These are phyloP conservation scores for Nephrotoma flavescens DNA, from an alignment of 2,888 invertebrate species.

Conservation along the genomic window DNA sequence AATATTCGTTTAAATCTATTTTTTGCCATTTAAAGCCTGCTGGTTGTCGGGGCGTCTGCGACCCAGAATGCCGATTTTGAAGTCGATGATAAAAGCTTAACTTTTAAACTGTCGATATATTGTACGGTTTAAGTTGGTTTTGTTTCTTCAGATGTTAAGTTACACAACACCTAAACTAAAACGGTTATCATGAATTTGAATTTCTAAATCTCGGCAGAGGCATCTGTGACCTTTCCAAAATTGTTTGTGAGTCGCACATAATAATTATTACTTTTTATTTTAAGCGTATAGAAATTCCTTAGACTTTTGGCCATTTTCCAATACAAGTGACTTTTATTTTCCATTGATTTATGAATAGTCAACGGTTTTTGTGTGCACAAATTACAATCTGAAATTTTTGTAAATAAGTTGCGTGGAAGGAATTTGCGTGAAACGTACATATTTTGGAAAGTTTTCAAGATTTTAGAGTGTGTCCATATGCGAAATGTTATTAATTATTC, in stretches of 20 bases:
- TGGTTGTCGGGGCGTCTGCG: too few relatives aligned
- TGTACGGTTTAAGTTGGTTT: too few relatives aligned
- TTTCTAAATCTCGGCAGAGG: too few relatives aligned
- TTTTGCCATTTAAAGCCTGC: too few relatives aligned
- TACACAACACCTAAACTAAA: too few relatives aligned
- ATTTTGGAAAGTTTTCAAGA: not conserved
- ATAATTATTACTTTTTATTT: not conserved
- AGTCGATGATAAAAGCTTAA: too few relatives aligned
- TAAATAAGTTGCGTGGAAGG: not conserved
- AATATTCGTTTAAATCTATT: too few relatives aligned
- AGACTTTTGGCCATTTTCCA: not conserved
- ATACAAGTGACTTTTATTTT: not conserved
- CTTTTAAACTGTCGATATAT: too few relatives aligned
- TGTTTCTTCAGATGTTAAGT: too few relatives aligned
- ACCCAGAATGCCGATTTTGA: too few relatives aligned
- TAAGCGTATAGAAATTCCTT: not conserved
- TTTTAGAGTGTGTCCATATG: not conserved
- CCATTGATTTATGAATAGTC: not conserved
- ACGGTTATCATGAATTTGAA: too few relatives aligned
- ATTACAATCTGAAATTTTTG: not conserved
- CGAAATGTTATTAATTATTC: not conserved
- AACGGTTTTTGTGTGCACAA: not conserved
- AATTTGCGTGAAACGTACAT: not conserved
- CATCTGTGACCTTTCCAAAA: not conserved
- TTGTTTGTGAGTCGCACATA: not conserved